phyloP scores from a whole-genome alignment of 2,113 vertebrate genomes.

The Pongo pygmaeus region DNA sequence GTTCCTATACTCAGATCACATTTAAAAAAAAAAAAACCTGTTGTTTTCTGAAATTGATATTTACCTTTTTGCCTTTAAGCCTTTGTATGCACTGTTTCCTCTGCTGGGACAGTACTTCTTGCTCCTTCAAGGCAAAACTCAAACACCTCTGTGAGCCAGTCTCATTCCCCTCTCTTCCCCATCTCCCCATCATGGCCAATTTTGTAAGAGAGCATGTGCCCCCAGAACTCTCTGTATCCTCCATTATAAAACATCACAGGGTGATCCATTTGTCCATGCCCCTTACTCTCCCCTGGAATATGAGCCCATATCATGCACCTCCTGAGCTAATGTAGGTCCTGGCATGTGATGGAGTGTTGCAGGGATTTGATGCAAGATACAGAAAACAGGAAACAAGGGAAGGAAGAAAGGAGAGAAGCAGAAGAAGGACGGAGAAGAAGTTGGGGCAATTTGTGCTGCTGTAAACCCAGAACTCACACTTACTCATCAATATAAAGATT shows the following conservation, averaged over 20 bases:
- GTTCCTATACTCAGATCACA: background rate
- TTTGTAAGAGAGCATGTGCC: background rate
- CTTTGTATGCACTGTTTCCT: background rate
- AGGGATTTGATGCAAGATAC: background rate
- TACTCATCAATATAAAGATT: background rate
- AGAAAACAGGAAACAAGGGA: background rate
- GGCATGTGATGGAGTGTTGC: background rate
- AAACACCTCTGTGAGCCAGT: background rate
- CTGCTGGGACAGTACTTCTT: background rate
- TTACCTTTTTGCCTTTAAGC: background rate
- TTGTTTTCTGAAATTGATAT: background rate
- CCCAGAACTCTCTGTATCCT: background rate
- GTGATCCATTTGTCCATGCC: background rate
- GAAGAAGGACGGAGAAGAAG: background rate
- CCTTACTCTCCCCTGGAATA: background rate
- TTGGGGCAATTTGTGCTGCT: background rate
- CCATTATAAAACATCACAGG: background rate
- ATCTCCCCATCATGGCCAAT: no score
- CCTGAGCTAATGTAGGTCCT: background rate
- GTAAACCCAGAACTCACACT: background rate
- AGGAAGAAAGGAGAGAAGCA: background rate
- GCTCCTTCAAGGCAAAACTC: background rate
- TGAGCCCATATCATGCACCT: no score
- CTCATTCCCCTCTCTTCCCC: background rate
- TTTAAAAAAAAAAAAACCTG: background rate